A percentile compares a stretch with the other conserved stretches of the same genome.
Evolutionary conservation across 2,113 vertebrate species (phyloP).

Genomic region (Eonycteris spelaea): DNA sequence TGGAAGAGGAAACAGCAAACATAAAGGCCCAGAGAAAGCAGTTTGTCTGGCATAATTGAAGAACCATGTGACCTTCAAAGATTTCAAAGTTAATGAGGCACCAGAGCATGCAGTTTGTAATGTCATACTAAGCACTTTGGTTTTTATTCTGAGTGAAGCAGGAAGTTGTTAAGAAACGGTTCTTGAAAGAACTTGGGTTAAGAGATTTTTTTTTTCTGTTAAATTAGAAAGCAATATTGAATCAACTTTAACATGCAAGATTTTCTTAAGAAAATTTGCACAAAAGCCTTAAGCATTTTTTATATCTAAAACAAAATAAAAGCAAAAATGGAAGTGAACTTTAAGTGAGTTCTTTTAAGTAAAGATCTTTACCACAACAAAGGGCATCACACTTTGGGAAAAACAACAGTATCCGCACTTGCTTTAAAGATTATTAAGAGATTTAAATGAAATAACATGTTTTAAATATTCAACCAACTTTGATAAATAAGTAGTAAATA

Average conservation of each 20-base stretch:
- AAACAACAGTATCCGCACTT: neutral
- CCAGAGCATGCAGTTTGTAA: neutral
- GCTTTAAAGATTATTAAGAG: neutral
- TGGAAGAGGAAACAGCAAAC: neutral
- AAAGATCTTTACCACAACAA: neutral
- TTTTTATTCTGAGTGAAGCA: neutral
- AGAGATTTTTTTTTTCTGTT: neutral
- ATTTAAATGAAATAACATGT: neutral
- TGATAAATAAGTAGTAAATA: neutral
- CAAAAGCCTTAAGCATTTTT: neutral
- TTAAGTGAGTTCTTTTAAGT: neutral
- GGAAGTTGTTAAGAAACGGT: neutral
- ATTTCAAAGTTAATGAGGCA: neutral
- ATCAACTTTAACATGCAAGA: neutral
- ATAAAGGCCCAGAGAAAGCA: neutral
- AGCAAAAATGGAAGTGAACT: neutral
- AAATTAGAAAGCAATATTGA: neutral
- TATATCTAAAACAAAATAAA: neutral
- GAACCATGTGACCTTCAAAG: neutral
- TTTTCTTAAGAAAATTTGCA: neutral
- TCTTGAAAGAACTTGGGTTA: neutral
- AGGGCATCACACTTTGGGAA: neutral
- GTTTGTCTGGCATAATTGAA: neutral
- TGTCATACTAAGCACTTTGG: neutral
- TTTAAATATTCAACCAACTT: neutral